phyloP scores from a whole-genome alignment of 2,888 invertebrate species.

The Liodrosophila aerea region DNA sequence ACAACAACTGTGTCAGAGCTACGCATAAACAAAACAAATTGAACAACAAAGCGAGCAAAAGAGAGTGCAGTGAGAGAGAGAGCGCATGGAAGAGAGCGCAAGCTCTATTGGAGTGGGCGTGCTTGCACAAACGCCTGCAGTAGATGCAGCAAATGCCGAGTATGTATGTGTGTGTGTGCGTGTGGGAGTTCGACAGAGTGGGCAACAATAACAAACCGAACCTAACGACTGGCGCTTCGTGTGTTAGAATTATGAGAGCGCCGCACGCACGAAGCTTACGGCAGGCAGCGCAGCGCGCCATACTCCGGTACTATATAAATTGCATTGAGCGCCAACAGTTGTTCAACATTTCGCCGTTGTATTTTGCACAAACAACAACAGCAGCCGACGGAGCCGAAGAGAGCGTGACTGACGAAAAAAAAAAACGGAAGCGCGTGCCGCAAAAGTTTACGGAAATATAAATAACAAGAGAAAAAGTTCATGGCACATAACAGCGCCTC shows the following conservation, averaged over 20 bases:
- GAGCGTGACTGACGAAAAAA: conserved; percentile 37
- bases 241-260: conserved; percentile 56
- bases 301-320: too few relatives aligned
- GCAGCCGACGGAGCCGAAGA: conserved; percentile 24
- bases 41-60: conserved; percentile 38
- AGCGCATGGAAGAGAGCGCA: conserved; percentile 11
- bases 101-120: conserved; percentile 42
- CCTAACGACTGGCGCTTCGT: conserved; percentile 47
- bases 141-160: conserved; percentile 38
- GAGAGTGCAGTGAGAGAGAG: conserved; percentile 9
- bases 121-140: conserved; percentile 1
- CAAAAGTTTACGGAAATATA: conserved; percentile 75
- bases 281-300: conserved; percentile 29
- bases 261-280: conserved; percentile 52
- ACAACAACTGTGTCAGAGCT: conserved; percentile 33
- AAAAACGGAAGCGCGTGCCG: conserved; percentile 68
- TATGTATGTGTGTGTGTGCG: conserved; percentile 11
- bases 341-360: conserved; percentile 63
- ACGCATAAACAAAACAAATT: conserved; percentile 66
- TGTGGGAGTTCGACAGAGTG: conserved; percentile 14
- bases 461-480: conserved; percentile 37
- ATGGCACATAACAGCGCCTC: conserved; percentile 7
- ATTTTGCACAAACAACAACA: conserved; percentile 54
- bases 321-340: conserved; percentile 51
- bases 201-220: conserved; percentile 68